Evolutionary conservation across 1,140 invertebrate species (phyloP), one percentile per base, ranked within the genome.

Genomic region (Vollenhovia emeryi): DNA sequence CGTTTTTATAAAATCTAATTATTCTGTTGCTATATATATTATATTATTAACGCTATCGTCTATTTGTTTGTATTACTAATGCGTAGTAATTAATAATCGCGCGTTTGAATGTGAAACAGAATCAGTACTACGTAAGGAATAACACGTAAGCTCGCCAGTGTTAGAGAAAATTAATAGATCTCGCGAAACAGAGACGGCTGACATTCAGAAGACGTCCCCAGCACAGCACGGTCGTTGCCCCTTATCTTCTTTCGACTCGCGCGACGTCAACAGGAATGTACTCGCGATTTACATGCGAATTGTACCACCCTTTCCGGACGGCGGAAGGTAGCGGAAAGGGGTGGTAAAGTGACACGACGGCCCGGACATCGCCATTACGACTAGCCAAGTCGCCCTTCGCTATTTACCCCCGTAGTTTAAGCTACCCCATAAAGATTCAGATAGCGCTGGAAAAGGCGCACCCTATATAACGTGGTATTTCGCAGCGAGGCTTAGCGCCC

Each of bases 401-500:
- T 91, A 89, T 91, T 91, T 91, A 91, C 85, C 87, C 83, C 69
- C 71, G 84, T 90, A 88, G 89, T 90, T 92, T 87, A 92, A 87
- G 68, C 90, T 57, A 84, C 74, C 89, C 85, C 86, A 92, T 93
- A 92, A 93, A 93, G 92, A 93, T 93, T 68, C 86, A 91, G 91
- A 93, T 93, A 92, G 87, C 84, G 85, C 73, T 30, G 85, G 74
- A 87, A 89, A 85, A 86, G 69, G 83, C 80, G 68, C 68, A 84
- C 86, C 86, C 86, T 86, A 57, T 40, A 43, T 36, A 74, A 36
- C 74, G 52, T 52, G 60, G 55, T 69, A 85, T 80, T 86, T 78
- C 55, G 59, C 45, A 80, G 27, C 43, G 13, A 45, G 30, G 45
- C 78, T 57, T 36, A 86, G 60, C 52, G 62, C 78, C 78, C 33